These are phyloP conservation scores for Trachymyrmex cornetzi DNA, from an alignment of 1,140 invertebrate species.

Conservation along the genomic window DNA sequence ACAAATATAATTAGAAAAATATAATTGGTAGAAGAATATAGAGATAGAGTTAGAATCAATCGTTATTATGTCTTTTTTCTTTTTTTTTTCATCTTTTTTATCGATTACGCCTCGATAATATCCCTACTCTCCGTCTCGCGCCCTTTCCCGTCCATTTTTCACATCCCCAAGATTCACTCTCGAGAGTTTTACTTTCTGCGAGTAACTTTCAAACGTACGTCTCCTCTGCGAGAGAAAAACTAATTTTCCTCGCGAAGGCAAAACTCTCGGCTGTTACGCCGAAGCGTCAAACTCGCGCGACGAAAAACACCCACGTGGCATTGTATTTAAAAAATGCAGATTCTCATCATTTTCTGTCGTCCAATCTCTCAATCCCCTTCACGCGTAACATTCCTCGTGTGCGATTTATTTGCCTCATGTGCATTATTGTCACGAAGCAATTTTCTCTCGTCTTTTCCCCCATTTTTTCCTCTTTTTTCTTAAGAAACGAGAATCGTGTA, in stretches of 20 bases:
- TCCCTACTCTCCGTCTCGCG: not conserved
- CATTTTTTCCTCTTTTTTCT: not conserved
- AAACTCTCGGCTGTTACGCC: constrained; percentile 6
- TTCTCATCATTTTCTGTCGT: not conserved
- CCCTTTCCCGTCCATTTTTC: not conserved
- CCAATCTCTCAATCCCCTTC: not conserved
- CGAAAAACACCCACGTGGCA: not conserved
- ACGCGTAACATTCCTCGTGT: constrained; percentile 23
- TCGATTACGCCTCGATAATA: constrained; percentile 64
- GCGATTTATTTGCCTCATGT: not conserved
- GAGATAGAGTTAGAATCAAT: constrained; percentile 86
- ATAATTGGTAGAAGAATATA: constrained; percentile 87
- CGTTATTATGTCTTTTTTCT: constrained; percentile 61
- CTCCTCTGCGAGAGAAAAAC: not conserved
- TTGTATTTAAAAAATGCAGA: constrained; percentile 10
- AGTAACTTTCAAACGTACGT: not conserved
- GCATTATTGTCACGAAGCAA: not conserved
- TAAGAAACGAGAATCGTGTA: constrained; percentile 53
- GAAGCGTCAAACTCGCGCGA: constrained; percentile 11
- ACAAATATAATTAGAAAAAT: constrained; percentile 87
- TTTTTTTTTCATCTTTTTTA: constrained; percentile 48
- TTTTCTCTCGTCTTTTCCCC: not conserved
- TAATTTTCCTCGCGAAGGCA: constrained; percentile 1
- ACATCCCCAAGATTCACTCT: not conserved
- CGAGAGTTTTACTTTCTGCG: constrained; percentile 34